Evolutionary conservation across 2,113 vertebrate genomes (phyloP).

Genomic region (Noctilio leporinus): DNA sequence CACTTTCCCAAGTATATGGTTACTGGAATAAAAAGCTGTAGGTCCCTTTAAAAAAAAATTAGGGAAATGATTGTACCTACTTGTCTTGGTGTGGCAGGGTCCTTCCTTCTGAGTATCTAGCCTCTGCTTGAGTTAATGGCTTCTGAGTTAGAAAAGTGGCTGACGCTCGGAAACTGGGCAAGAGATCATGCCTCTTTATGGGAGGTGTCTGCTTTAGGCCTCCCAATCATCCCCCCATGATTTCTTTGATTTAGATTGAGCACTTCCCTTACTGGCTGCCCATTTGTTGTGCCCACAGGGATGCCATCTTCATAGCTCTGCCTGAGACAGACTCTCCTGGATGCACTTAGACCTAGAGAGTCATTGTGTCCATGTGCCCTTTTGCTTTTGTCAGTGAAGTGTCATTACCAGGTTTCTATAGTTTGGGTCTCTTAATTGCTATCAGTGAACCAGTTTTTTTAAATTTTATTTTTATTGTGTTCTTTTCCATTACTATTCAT

Average conservation of each 20-base stretch:
- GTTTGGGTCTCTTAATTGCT: background rate
- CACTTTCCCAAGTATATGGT: background rate
- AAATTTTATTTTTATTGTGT: too few species aligned
- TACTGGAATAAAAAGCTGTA: background rate
- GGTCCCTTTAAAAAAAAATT: background rate
- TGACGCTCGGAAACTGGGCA: background rate
- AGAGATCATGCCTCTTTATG: background rate
- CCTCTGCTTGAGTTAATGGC: background rate
- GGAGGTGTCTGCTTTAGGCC: background rate
- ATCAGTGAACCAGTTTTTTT: background rate
- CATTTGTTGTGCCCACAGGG: background rate
- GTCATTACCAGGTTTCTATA: background rate
- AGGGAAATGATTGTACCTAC: background rate
- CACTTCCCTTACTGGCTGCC: background rate
- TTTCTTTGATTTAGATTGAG: background rate
- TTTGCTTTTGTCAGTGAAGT: background rate
- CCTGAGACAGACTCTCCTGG: background rate
- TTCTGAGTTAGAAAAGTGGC: background rate
- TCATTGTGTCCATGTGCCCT: background rate
- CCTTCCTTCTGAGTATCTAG: background rate
- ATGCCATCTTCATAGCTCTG: background rate
- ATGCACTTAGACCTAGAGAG: background rate
- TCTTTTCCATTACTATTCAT: too few species aligned
- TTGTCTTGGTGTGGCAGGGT: background rate
- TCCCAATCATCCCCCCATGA: background rate